Conservation (phyloP, 2,797 vertebrate genomes). For the Momotus momota region DNA sequence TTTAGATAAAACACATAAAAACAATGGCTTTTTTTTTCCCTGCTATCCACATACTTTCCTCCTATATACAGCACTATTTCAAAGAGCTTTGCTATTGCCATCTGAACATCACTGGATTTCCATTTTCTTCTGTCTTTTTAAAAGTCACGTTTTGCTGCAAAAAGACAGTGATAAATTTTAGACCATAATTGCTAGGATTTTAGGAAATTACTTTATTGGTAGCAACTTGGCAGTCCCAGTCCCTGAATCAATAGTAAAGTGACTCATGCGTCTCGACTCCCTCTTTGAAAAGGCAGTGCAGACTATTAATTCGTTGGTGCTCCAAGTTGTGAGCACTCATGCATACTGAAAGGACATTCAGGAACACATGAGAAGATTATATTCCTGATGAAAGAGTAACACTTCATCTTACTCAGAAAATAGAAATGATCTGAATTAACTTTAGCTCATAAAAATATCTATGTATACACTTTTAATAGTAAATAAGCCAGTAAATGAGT, state of each 20-base stretch:
- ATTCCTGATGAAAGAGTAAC: not conserved
- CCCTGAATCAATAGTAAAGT: conserved; percentile 23
- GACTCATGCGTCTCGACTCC: not conserved
- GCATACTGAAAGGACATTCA: not conserved
- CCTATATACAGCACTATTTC: not conserved
- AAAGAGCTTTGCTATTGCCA: not conserved
- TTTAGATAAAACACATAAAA: not conserved
- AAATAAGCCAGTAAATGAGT: not conserved
- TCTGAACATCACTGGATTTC: not conserved
- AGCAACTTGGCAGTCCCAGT: not conserved
- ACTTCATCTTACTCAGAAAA: not conserved
- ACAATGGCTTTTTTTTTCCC: no score
- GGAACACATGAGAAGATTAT: not conserved
- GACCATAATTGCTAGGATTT: not conserved
- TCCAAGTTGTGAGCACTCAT: not conserved
- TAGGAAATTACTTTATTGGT: conserved; percentile 24
- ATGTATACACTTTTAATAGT: not conserved
- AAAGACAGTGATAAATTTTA: conserved; percentile 27
- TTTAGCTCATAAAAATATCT: not conserved
- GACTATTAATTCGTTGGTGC: conserved; percentile 41
- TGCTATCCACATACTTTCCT: not conserved
- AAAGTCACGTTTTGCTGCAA: not conserved
- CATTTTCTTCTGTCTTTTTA: not conserved
- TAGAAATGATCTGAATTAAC: not conserved
- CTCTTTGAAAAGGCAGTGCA: conserved; percentile 7